Evolutionary conservation across 1,140 invertebrate genomes (phyloP), one percentile per base, ranked within the genome.

Genomic region (Drosophila asahinai): DNA sequence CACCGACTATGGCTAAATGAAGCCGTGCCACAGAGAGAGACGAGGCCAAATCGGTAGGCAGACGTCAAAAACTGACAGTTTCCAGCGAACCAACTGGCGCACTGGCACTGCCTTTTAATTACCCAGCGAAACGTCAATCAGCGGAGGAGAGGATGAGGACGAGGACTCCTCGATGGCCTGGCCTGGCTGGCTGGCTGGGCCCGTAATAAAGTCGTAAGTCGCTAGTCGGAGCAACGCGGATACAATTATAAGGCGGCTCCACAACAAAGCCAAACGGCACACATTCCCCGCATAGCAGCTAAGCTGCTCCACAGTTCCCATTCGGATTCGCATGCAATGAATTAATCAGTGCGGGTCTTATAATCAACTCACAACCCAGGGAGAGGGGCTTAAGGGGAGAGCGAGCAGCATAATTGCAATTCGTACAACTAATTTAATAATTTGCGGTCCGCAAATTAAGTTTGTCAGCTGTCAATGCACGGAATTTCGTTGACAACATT

Each of bases 401-500:
- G 22, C 12, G 40, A 30, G 43, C 49, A 45, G 30, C 73, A 80
- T 89, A 79, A 87, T 81, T 89, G 81, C 86, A 81, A 87, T 89
- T 84, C 81, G 86, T 90, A 90, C 81, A 84, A 78, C 86, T 89
- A 89, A 89, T 89, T 89, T 89, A 89, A 89, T 90, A 84, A 87
- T 87, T 89, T 87, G 63, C 83, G 36, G 83, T 43, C 67, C 70
- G 75, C 86, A 90, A 90, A 90, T 90, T 90, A 90, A 90, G 86
- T 91, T 90, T 90, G 86, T 90, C 86, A 90, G 86, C 86, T 90
- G 86, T 80, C 82, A 86, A 86, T 86, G 72, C 76, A 54, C 58
- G 86, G 86, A 90, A 90, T 90, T 86, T 90, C 30, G 86, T 90
- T 86, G 83, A 90, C 86, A 90, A 86, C 86, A 90, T 90, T 90